phyloP scores from a whole-genome alignment of 2,113 vertebrate species.

The Dasypus novemcinctus region DNA sequence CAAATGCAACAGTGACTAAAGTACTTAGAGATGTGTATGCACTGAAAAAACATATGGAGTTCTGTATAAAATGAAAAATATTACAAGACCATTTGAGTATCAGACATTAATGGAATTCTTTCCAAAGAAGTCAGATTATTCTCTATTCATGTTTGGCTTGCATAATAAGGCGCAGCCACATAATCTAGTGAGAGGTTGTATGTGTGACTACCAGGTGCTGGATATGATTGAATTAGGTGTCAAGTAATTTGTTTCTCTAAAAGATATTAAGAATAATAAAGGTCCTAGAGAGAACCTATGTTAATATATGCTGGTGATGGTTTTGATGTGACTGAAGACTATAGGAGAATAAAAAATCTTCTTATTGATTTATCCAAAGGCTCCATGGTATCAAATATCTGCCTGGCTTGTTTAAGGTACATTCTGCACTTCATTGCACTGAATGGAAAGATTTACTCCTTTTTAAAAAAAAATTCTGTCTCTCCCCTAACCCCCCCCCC shows the following conservation, averaged over 20 bases:
- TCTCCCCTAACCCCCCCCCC: too few relatives aligned
- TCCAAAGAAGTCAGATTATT: constrained; percentile 96
- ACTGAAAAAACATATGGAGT: too few relatives aligned
- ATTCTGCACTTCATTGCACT: constrained; percentile 94
- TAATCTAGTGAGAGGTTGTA: constrained; percentile 94
- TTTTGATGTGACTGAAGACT: constrained; percentile 90
- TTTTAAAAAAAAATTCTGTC: too few relatives aligned
- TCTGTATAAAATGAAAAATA: too few relatives aligned
- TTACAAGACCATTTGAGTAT: too few relatives aligned
- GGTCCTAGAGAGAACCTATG: constrained; percentile 93
- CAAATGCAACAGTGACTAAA: too few relatives aligned
- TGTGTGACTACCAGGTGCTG: constrained; percentile 96
- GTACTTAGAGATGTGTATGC: too few relatives aligned
- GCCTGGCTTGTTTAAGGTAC: constrained; percentile 94
- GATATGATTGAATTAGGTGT: constrained; percentile 98
- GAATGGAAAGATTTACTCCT: constrained; percentile 92
- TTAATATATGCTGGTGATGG: constrained; percentile 94
- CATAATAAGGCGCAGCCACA: constrained; percentile 98
- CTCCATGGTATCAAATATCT: constrained; percentile 88
- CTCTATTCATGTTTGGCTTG: constrained; percentile 96
- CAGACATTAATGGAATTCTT: constrained; percentile 89
- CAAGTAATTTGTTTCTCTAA: constrained; percentile 92
- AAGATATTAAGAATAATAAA: constrained; percentile 92
- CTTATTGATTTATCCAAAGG: constrained; percentile 97
- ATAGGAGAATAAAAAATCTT: constrained; percentile 90